A percentile compares a stretch with the other conserved stretches of the same genome.
phyloP scores from a whole-genome alignment of 2,113 vertebrate genomes.

The Tetrax tetrax region DNA sequence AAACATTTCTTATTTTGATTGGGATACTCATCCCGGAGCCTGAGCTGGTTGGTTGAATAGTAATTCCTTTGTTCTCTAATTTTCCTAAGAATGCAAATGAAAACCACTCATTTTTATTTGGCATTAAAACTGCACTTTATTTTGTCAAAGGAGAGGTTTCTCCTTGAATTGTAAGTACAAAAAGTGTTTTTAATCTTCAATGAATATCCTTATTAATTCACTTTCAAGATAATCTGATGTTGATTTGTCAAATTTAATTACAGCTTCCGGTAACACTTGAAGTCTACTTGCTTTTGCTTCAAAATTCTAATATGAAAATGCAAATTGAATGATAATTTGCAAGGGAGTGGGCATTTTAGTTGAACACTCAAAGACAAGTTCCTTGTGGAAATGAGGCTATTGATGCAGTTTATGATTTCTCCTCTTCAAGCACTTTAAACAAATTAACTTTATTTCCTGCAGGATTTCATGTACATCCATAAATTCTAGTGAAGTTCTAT shows the following conservation, averaged over 20 bases:
- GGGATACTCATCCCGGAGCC: conserved; percentile 72
- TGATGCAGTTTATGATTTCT: conserved; percentile 82
- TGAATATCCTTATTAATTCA: conserved; percentile 94
- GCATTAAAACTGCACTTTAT: conserved; percentile 78
- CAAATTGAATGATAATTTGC: conserved; percentile 95
- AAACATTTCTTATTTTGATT: conserved; percentile 79
- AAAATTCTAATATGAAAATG: conserved; percentile 99
- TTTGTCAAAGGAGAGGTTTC: conserved; percentile 82
- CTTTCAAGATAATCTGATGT: conserved; percentile 98
- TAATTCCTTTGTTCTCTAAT: conserved; percentile 85
- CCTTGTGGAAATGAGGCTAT: conserved; percentile 86
- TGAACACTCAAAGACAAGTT: conserved; percentile 94
- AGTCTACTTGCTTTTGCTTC: conserved; percentile 92
- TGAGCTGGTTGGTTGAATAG: conserved; percentile 78
- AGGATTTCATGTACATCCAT: conserved; percentile 79
- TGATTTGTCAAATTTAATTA: conserved; percentile 99
- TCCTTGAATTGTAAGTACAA: conserved; percentile 82
- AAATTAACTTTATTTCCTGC: conserved; percentile 88
- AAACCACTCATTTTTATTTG: conserved; percentile 83
- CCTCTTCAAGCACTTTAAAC: conserved; percentile 85
- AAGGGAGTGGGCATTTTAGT: conserved; percentile 96
- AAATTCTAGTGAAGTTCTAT: conserved; percentile 76
- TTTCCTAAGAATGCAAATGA: conserved; percentile 82
- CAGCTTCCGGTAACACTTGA: conserved; percentile 98
- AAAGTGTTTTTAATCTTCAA: conserved; percentile 86